These are phyloP conservation scores for Caradrina clavipalpis DNA, from an alignment of 2,888 invertebrate species.

Conservation along the genomic window DNA sequence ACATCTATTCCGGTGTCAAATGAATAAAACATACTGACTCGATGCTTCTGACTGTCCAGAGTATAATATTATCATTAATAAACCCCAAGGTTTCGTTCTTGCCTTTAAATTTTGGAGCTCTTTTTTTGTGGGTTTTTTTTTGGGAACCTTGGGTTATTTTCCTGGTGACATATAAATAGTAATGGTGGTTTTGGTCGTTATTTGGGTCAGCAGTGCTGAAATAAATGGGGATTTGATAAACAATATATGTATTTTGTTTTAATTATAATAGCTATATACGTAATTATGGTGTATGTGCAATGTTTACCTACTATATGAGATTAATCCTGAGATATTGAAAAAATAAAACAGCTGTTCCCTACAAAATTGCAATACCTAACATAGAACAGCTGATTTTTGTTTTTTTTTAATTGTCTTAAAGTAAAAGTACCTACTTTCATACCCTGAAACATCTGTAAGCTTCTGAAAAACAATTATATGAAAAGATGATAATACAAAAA, in stretches of 20 bases:
- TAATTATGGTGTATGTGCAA: neutral
- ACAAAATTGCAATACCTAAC: no score
- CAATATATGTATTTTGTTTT: neutral
- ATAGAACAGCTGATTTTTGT: no score
- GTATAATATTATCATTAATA: constrained; percentile 86
- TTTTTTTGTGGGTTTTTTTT: constrained; percentile 38
- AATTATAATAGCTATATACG: neutral
- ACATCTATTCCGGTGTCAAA: constrained; percentile 78
- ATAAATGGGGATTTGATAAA: neutral
- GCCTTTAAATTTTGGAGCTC: constrained; percentile 32
- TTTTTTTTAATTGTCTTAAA: no score
- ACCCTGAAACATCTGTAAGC: no score
- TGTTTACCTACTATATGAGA: neutral
- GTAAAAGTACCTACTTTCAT: no score
- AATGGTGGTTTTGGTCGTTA: constrained; percentile 26
- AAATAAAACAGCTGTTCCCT: no score
- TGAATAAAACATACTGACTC: constrained; percentile 78
- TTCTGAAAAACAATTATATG: no score
- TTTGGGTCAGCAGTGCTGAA: constrained; percentile 23
- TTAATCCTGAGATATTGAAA: no score
- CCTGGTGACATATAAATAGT: constrained; percentile 60
- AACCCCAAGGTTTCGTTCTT: constrained; percentile 68
- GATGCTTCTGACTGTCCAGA: constrained; percentile 67
- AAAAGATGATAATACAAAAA: no score
- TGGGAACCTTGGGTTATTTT: constrained; percentile 51